Percentiles rank a stretch among this genome's conserved stretches.
Conservation (phyloP, 2,797 vertebrate species). For the Cynodonichthys magdalenae region DNA sequence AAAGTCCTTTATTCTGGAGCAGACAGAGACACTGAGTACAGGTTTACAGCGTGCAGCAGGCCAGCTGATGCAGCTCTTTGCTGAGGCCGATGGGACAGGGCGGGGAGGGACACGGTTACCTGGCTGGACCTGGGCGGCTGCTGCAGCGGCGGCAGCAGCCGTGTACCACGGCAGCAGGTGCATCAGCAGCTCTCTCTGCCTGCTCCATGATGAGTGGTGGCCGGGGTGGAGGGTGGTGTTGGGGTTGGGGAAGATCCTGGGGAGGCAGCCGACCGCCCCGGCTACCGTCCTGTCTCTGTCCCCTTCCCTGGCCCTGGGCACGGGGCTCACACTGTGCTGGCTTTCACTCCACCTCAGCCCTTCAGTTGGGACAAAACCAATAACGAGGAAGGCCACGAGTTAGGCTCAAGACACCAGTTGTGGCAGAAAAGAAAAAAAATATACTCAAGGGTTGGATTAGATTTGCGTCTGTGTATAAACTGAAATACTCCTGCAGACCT, state of each 20-base stretch:
- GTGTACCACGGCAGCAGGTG: slow-evolving; percentile 86
- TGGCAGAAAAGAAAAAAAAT: slow-evolving; percentile 12
- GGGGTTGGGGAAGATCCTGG: slow-evolving; percentile 71
- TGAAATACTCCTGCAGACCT: slow-evolving; percentile 50
- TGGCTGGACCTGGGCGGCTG: slow-evolving; percentile 80
- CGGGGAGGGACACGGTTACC: slow-evolving; percentile 70
- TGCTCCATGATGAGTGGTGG: slow-evolving; percentile 77
- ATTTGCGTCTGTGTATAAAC: slow-evolving; percentile 14
- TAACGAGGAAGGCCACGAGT: slow-evolving; percentile 70
- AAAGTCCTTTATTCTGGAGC: not conserved
- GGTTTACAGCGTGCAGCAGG: slow-evolving; percentile 29
- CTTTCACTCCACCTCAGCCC: slow-evolving; percentile 87
- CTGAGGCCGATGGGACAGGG: slow-evolving; percentile 17
- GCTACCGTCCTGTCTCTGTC: slow-evolving; percentile 73
- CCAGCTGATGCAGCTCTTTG: slow-evolving; percentile 34
- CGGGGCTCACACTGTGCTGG: slow-evolving; percentile 84
- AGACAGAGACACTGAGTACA: not conserved
- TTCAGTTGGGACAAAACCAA: slow-evolving; percentile 82
- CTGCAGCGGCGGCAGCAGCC: slow-evolving; percentile 67
- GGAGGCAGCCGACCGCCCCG: slow-evolving; percentile 69
- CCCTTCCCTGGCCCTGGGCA: slow-evolving; percentile 79
- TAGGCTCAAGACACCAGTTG: slow-evolving; percentile 49
- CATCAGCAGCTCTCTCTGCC: slow-evolving; percentile 87
- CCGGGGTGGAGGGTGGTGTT: slow-evolving; percentile 78
- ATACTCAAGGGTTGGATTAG: slow-evolving; percentile 19